Base-by-base conservation (phyloP, 1,140 invertebrate genomes). In the Idris sp. region DNA sequence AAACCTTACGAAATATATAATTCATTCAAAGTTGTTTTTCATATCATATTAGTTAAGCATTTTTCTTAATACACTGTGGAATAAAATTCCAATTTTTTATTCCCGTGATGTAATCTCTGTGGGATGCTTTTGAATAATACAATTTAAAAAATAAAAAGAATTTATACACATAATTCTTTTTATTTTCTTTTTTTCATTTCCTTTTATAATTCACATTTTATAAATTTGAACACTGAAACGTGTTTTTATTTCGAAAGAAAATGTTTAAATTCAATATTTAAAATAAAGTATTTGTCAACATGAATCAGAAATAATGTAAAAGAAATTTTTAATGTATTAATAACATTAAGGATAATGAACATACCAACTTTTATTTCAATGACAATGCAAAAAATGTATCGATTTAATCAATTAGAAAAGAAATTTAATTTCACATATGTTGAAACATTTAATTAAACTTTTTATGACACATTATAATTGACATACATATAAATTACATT, bases 71-170 rank as follows among this genome's bases (percentile, higher is more conserved):
- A 22, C 19, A 6, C 19, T 22, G 3, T 38, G n/a, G 25, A 48
- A 44, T 46, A 40, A 18, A 15, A 30, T 41, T 58, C 44, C 4
- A 13, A 44, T 14, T 58, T 61, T 22, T 61, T 33, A 44, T 28
- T 5, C 10, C 31, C 19, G 8, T 53, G 35, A 31, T 15, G 26
- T 33, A 41, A 56, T 22, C 11, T 31, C 25, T 56, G 41, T 13
- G 26, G 38, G 31, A 41, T 43, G 36, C 38, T 53, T 18, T 53
- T 28, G 22, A 31, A 14, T 8, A 35, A 54, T 54, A 22, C 36
- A 41, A 48, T 10, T 48, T 33, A 2, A 19, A 41, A 41, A 30
- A n/a, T 33, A n/a, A 33, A 33, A 33, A 13, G 6, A 35, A 13
- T 22, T 22, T 22, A 22, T 22, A 22, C 6, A 22, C 19, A n/a